Evolutionary conservation across 2,113 vertebrate genomes (phyloP).

Genomic region (Struthio camelus): DNA sequence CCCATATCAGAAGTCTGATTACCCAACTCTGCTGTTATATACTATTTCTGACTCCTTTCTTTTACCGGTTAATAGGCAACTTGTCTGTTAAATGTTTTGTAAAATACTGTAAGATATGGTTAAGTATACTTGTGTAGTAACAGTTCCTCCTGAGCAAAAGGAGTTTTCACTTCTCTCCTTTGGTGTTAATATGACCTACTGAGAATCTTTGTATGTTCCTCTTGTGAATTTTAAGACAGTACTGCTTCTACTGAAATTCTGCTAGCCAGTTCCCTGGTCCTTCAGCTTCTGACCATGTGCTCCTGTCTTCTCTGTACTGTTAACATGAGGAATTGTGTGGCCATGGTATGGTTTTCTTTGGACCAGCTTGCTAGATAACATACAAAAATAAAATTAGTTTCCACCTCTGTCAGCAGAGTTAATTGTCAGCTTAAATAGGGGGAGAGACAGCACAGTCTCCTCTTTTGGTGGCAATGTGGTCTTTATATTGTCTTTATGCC

Average conservation of each 20-base stretch:
- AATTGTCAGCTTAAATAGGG: accelerated
- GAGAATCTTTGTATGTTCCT: neutral
- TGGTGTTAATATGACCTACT: neutral
- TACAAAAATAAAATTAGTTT: too few relatives aligned
- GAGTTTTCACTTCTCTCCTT: neutral
- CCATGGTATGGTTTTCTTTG: neutral
- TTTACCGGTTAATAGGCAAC: neutral
- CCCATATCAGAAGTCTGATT: accelerated
- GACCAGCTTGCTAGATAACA: neutral
- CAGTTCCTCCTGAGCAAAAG: neutral
- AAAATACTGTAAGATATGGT: neutral
- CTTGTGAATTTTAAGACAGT: neutral
- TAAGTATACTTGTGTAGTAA: neutral
- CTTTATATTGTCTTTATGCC: neutral
- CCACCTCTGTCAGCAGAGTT: too few relatives aligned
- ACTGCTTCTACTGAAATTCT: neutral
- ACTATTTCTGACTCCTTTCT: neutral
- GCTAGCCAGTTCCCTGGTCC: neutral
- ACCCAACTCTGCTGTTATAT: neutral
- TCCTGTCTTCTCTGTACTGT: neutral
- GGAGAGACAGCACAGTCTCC: accelerated
- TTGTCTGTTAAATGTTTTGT: neutral
- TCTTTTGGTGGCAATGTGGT: neutral
- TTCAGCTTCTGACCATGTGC: accelerated
- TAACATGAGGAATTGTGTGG: neutral